phyloP scores from a whole-genome alignment of 2,888 invertebrate genomes.

The Tanypteryx hageni region DNA sequence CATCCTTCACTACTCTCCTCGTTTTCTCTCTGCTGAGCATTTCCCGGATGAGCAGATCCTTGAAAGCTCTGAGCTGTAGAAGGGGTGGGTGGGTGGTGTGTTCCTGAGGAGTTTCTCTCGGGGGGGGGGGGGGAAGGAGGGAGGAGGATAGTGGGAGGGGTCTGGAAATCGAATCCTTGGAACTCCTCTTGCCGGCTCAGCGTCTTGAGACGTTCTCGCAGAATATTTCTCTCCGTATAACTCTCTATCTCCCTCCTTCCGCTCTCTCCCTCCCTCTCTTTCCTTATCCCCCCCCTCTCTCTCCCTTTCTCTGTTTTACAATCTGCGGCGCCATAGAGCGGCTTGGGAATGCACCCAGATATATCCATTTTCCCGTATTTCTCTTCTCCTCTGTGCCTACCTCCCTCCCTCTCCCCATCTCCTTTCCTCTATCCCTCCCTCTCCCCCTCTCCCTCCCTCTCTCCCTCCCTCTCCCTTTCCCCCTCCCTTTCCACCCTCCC shows the following conservation, averaged over 20 bases:
- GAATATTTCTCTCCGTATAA: background rate
- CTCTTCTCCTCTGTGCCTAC: background rate
- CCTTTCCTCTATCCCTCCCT: background rate
- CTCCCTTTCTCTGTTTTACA: background rate
- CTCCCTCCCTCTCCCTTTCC: background rate
- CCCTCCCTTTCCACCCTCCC: no score
- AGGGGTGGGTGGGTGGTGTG: background rate
- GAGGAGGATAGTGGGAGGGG: background rate
- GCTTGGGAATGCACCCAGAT: background rate
- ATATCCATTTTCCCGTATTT: conserved; percentile 9
- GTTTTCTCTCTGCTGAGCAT: background rate
- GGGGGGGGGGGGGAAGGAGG: background rate
- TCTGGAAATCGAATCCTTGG: conserved; percentile 56
- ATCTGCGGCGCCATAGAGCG: conserved; percentile 7
- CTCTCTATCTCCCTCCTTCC: background rate
- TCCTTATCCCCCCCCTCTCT: background rate
- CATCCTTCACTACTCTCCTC: background rate
- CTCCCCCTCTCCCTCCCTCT: background rate
- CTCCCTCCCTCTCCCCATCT: background rate
- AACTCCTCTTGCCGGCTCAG: conserved; percentile 27
- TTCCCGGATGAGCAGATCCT: conserved; percentile 53
- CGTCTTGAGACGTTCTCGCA: background rate
- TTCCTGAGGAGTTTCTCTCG: conserved; percentile 49
- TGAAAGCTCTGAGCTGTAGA: background rate
- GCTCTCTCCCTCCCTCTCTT: background rate